A percentile compares a stretch with the other conserved stretches of the same genome.
Evolutionary conservation across 2,888 invertebrate genomes (phyloP).

Genomic region (Megamerina dolium): DNA sequence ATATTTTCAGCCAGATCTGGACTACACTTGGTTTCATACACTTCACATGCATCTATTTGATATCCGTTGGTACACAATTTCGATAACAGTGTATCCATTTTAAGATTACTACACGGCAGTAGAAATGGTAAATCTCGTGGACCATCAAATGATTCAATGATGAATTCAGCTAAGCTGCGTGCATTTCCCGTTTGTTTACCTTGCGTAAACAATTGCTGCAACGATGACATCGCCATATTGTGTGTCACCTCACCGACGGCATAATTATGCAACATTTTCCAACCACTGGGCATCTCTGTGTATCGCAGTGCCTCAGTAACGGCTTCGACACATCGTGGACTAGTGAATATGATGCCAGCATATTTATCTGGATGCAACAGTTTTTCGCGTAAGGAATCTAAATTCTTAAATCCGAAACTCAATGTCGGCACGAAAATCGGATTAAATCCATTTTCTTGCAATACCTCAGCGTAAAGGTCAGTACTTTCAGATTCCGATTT

Average conservation of each 20-base stretch:
- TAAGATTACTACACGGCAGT: constrained; percentile 56
- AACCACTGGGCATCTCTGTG: constrained; percentile 43
- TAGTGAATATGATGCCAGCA: constrained; percentile 54
- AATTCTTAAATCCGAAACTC: constrained; percentile 52
- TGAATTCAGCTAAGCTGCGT: constrained; percentile 51
- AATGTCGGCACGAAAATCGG: constrained; percentile 52
- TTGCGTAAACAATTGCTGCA: constrained; percentile 50
- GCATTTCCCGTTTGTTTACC: constrained; percentile 56
- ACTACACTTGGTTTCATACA: constrained; percentile 54
- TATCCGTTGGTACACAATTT: constrained; percentile 49
- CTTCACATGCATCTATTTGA: constrained; percentile 50
- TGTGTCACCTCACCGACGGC: constrained; percentile 55
- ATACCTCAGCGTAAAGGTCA: constrained; percentile 50
- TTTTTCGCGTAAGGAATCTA: constrained; percentile 47
- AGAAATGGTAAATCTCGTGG: constrained; percentile 50
- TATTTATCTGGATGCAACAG: constrained; percentile 49
- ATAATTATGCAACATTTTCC: constrained; percentile 51
- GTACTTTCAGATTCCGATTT: constrained; percentile 48
- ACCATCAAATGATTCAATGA: constrained; percentile 50
- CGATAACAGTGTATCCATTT: constrained; percentile 51
- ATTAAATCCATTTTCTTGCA: constrained; percentile 49
- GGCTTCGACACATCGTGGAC: constrained; percentile 55
- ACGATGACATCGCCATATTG: constrained; percentile 47
- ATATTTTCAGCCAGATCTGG: constrained; percentile 49
- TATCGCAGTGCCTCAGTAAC: constrained; percentile 48